A percentile compares a stretch with the other conserved stretches of the same genome.
phyloP scores from a whole-genome alignment of 2,113 vertebrate genomes.

The Anser brachyrhynchus region DNA sequence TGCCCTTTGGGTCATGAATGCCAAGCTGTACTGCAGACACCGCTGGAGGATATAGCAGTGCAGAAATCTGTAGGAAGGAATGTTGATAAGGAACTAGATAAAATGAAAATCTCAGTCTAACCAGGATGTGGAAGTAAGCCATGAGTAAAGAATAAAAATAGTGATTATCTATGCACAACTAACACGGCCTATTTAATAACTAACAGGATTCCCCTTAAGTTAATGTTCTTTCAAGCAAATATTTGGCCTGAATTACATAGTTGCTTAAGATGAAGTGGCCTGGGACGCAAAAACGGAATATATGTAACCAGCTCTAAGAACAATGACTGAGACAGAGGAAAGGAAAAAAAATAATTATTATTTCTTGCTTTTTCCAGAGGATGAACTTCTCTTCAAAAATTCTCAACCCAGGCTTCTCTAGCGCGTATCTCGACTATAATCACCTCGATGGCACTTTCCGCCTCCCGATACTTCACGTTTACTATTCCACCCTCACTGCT shows the following conservation, averaged over 20 bases:
- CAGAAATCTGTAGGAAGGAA: neutral
- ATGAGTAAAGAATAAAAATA: neutral
- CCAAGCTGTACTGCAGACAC: neutral
- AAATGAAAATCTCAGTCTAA: neutral
- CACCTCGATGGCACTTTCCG: constrained; percentile 70
- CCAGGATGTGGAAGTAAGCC: neutral
- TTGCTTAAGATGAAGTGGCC: neutral
- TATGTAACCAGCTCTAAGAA: neutral
- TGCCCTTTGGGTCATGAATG: neutral
- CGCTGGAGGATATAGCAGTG: neutral
- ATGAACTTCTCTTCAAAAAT: neutral
- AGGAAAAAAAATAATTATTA: neutral
- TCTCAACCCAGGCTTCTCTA: neutral
- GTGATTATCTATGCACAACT: neutral
- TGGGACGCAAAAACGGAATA: neutral
- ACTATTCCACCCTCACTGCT: constrained; percentile 58
- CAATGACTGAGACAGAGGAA: neutral
- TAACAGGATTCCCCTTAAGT: neutral
- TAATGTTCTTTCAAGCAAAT: neutral
- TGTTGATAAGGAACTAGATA: neutral
- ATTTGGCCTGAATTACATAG: neutral
- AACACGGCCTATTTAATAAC: neutral
- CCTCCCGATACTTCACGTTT: constrained; percentile 60
- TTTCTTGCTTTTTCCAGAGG: neutral
- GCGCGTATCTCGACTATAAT: neutral